Evolutionary conservation across 2,113 vertebrate species (phyloP).

Genomic region (Oncorhynchus nerka): DNA sequence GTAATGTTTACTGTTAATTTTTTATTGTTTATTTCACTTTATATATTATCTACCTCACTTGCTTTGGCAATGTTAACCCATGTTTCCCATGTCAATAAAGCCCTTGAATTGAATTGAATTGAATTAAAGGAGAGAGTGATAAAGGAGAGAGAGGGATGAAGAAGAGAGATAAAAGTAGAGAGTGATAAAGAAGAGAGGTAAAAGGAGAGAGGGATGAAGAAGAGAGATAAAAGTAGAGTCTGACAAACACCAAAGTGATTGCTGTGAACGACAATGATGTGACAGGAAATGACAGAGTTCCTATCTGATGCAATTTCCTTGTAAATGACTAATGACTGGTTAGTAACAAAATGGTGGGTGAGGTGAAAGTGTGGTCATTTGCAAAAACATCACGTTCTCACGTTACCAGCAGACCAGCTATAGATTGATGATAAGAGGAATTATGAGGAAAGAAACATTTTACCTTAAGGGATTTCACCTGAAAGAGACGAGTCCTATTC

Average conservation of each 20-base stretch:
- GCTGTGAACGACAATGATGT: not conserved
- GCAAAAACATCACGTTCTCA: constrained; percentile 51
- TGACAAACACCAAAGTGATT: constrained; percentile 37
- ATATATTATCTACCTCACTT: too few relatives aligned
- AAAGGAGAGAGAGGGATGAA: too few relatives aligned
- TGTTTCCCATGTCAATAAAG: too few relatives aligned
- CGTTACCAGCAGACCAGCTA: not conserved
- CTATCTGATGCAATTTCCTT: constrained; percentile 54
- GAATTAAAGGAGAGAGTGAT: too few relatives aligned
- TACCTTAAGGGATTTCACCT: constrained; percentile 49
- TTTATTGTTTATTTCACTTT: too few relatives aligned
- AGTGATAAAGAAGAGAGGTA: too few relatives aligned
- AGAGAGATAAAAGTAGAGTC: not conserved
- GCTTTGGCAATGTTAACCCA: too few relatives aligned
- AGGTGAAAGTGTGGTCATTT: constrained; percentile 38
- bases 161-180: too few relatives aligned
- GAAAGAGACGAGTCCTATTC: constrained; percentile 36
- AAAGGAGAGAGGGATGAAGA: too few relatives aligned
- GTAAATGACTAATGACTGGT: constrained; percentile 59
- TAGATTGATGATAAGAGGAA: constrained; percentile 51
- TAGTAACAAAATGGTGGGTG: constrained; percentile 43
- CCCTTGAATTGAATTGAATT: too few relatives aligned
- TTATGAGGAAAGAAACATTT: constrained; percentile 38
- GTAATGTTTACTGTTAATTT: too few relatives aligned
- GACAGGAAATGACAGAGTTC: constrained; percentile 46